Evolutionary conservation across 2,797 vertebrate genomes (phyloP), one percentile per base, ranked within the genome.

Genomic region (Nannoperca obscura): DNA sequence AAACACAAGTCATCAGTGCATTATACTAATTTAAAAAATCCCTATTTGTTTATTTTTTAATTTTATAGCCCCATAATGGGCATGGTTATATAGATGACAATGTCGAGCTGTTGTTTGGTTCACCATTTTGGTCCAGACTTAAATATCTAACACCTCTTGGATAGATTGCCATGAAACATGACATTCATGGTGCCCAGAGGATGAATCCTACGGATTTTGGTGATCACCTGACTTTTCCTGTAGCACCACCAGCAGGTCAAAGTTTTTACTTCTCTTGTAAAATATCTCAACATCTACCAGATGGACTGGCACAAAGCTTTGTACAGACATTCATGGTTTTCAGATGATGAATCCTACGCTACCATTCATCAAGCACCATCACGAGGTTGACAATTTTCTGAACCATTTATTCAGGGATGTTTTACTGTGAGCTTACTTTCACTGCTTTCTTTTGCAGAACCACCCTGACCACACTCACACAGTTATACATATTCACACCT

Each of bases 151-250:
- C 15, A 65, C 47, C 7, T 24, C 44, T 58, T 34, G 11, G 11
- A 49, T 42, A 17, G 58, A 61, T 34, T 24, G 38, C 14, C 3
- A 34, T 60, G 19, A 34, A 38, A n/a, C 30, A 11, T 47, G 68
- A 44, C n/a, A 46, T 59, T 64, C 24, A 13, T 32, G 55, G 34
- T 54, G 27, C 59, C 46, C 20, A n/a, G 52, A 68, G 53, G 53
- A 57, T 27, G 19, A 46, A 38, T 24, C 12, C 38, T 40, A 9
- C 13, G 2, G 2, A 60, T 17, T 61, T 36, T n/a, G 34, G 34
- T 24, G 46, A 57, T 64, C 52, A 30, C 32, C 27, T 71, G 66
- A 62, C 60, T 62, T 44, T 44, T 62, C 24, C 15, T 62, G 22
- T 19, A 17, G n/a, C 3, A 3, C 8, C 59, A 44, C 9, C 15